A percentile compares a stretch with the other conserved stretches of the same genome.
Conservation (phyloP, 2,888 invertebrate species). For the Allolobophora icterica region DNA sequence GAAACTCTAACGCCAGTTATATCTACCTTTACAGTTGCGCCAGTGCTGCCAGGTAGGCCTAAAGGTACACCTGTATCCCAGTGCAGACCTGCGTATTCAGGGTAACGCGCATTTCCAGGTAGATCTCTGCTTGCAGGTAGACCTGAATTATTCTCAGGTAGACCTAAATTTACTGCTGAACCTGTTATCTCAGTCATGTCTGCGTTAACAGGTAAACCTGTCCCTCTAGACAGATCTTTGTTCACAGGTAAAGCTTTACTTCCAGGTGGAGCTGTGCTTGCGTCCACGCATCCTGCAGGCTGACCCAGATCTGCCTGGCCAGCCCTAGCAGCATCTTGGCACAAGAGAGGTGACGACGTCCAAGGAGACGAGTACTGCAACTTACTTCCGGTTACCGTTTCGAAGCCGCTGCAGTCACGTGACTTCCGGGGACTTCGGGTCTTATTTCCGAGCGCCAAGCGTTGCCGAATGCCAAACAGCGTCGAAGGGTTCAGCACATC, state of each 20-base stretch:
- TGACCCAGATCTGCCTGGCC: background rate
- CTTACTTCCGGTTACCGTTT: conserved; percentile 5
- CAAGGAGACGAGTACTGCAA: background rate
- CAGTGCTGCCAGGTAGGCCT: background rate
- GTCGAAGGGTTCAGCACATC: background rate
- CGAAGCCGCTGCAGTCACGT: background rate
- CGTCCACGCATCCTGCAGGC: background rate
- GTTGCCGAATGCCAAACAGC: conserved; percentile 11
- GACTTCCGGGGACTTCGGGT: background rate
- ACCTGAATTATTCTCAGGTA: background rate
- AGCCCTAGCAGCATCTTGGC: background rate
- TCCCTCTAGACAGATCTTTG: background rate
- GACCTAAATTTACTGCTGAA: background rate
- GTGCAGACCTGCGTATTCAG: no score
- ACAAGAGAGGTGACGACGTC: conserved; percentile 4
- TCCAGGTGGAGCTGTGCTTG: background rate
- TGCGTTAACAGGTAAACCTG: background rate
- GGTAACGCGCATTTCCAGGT: no score
- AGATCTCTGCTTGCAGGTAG: background rate
- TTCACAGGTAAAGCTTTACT: background rate
- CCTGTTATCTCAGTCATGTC: background rate
- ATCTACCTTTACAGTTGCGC: background rate
- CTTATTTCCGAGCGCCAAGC: background rate
- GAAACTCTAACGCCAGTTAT: no score
- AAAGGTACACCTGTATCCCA: background rate